Evolutionary conservation across 2,797 vertebrate genomes (phyloP).

Genomic region (Holocentrus rufus): DNA sequence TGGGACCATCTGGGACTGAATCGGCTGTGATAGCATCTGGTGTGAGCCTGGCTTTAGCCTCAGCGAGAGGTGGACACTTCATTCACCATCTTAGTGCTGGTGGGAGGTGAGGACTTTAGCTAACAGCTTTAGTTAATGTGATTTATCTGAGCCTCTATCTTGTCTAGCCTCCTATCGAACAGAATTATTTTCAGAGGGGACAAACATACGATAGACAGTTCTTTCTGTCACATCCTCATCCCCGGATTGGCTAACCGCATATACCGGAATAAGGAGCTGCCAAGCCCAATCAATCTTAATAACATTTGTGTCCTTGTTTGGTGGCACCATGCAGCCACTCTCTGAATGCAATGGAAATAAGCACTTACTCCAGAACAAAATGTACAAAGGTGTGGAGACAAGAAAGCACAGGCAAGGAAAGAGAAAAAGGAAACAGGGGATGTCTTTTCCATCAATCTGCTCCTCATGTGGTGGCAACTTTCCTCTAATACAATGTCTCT

Average conservation of each 20-base stretch:
- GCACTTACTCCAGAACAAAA: slow-evolving; percentile 15
- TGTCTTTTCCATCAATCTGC: neutral
- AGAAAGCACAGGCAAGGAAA: too few relatives aligned
- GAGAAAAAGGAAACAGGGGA: neutral
- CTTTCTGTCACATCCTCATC: slow-evolving; percentile 18
- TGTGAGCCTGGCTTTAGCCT: too few relatives aligned
- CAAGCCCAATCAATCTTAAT: slow-evolving; percentile 61
- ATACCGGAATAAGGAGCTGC: neutral
- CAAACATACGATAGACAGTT: neutral
- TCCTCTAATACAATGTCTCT: slow-evolving; percentile 68
- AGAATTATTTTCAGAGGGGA: slow-evolving; percentile 23
- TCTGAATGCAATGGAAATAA: slow-evolving; percentile 15
- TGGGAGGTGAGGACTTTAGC: neutral
- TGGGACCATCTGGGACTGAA: too few relatives aligned
- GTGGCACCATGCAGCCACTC: slow-evolving; percentile 8
- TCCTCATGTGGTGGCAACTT: slow-evolving; percentile 56
- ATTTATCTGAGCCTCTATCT: slow-evolving; percentile 13
- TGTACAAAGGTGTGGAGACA: neutral
- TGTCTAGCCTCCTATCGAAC: neutral
- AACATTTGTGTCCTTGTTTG: slow-evolving; percentile 59
- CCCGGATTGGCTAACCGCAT: slow-evolving; percentile 21
- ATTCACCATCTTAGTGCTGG: too few relatives aligned
- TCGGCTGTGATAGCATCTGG: too few relatives aligned
- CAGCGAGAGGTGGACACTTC: too few relatives aligned
- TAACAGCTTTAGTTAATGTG: neutral